A percentile compares a stretch with the other conserved stretches of the same genome.
phyloP scores from a whole-genome alignment of 2,888 invertebrate genomes.

The Abrostola triplasia region DNA sequence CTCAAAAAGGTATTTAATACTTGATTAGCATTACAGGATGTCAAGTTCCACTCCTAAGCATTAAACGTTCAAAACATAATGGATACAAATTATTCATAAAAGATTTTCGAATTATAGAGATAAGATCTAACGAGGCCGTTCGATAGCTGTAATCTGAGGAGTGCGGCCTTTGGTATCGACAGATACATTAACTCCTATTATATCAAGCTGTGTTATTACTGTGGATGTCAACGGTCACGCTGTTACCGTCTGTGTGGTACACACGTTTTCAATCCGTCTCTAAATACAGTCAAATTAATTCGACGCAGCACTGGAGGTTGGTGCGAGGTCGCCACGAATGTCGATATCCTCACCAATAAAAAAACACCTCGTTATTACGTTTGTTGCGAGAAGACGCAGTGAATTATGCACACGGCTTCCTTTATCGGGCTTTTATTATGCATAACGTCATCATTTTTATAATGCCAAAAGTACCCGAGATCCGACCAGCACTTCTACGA shows the following conservation, averaged over 20 bases:
- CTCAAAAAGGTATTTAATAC: slow-evolving; percentile 50
- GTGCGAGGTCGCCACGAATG: slow-evolving; percentile 67
- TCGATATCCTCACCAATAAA: slow-evolving; percentile 62
- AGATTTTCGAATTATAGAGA: slow-evolving; percentile 66
- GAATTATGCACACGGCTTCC: slow-evolving; percentile 69
- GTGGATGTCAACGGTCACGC: slow-evolving; percentile 42
- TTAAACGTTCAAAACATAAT: slow-evolving; percentile 58
- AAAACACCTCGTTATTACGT: slow-evolving; percentile 66
- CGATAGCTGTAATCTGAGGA: slow-evolving; percentile 68
- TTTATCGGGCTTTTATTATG: slow-evolving; percentile 71
- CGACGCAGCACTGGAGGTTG: slow-evolving; percentile 58
- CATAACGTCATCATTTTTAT: slow-evolving; percentile 67
- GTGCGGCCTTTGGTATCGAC: slow-evolving; percentile 65
- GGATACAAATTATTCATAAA: slow-evolving; percentile 69
- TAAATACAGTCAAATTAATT: slow-evolving; percentile 75
- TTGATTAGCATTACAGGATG: slow-evolving; percentile 56
- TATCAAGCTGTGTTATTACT: slow-evolving; percentile 30
- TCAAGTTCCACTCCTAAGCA: slow-evolving; percentile 46
- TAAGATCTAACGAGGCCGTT: slow-evolving; percentile 69
- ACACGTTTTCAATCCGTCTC: slow-evolving; percentile 68
- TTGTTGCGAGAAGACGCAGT: slow-evolving; percentile 69
- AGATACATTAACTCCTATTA: slow-evolving; percentile 64
- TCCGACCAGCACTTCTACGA: slow-evolving; percentile 35
- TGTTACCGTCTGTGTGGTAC: slow-evolving; percentile 36
- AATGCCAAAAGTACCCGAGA: slow-evolving; percentile 61